Percentiles rank a stretch among this genome's conserved stretches.
Evolutionary conservation across 1,140 invertebrate genomes (phyloP).

Genomic region (Argopecten irradians): DNA sequence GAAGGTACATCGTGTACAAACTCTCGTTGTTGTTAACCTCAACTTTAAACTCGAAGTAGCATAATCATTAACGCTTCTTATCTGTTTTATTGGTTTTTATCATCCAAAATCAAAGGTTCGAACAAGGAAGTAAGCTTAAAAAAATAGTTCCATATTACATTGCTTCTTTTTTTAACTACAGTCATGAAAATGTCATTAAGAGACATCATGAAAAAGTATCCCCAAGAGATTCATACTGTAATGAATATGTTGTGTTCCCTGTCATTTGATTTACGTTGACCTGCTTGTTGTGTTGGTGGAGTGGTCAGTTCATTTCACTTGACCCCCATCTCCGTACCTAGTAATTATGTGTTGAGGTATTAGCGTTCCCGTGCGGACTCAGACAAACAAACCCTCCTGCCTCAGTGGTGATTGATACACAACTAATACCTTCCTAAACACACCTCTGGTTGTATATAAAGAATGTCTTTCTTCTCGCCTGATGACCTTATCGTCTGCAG

Average conservation of each 20-base stretch:
- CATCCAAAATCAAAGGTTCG: too few relatives aligned
- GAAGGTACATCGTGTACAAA: too few relatives aligned
- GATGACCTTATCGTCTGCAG: neutral
- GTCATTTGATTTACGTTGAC: neutral
- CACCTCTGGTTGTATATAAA: neutral
- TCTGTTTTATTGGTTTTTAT: too few relatives aligned
- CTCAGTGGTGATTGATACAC: neutral
- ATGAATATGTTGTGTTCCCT: neutral
- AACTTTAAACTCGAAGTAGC: too few relatives aligned
- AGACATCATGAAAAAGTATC: too few relatives aligned
- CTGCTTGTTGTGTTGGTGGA: neutral
- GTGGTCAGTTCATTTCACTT: neutral
- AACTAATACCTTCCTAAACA: neutral
- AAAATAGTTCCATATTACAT: too few relatives aligned
- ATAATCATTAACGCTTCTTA: too few relatives aligned
- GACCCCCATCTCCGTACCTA: neutral
- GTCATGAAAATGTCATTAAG: too few relatives aligned
- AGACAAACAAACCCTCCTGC: neutral
- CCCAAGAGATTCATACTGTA: neutral
- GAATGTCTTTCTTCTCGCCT: neutral
- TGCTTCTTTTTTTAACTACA: too few relatives aligned
- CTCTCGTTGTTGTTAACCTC: too few relatives aligned
- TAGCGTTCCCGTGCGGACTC: neutral
- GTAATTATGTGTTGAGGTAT: conserved; percentile 2
- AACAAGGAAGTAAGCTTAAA: too few relatives aligned